phyloP scores from a whole-genome alignment of 2,797 vertebrate genomes.

The Emydoidea blandingii region DNA sequence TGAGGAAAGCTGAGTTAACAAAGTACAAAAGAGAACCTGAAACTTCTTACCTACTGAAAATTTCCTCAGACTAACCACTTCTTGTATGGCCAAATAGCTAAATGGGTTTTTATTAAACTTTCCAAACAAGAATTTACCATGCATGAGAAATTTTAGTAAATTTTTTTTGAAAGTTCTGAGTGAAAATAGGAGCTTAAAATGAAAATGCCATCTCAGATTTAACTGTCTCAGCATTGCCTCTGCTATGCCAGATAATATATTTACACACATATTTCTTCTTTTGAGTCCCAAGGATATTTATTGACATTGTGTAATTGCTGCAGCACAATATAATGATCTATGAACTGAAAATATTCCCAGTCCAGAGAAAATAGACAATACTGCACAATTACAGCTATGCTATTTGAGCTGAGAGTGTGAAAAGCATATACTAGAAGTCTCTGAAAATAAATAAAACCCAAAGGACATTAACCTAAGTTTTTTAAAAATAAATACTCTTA shows the following conservation, averaged over 20 bases:
- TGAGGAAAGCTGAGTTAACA: not conserved
- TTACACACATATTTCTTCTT: accelerated
- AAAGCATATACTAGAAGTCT: not conserved
- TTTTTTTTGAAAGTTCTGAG: not conserved
- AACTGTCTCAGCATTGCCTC: not conserved
- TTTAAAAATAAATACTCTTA: slow-evolving; percentile 6
- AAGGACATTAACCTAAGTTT: not conserved
- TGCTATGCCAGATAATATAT: accelerated
- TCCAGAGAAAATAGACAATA: not conserved
- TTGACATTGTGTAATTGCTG: not conserved
- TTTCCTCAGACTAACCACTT: not conserved
- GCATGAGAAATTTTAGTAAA: not conserved
- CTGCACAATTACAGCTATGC: not conserved
- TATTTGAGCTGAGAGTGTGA: not conserved
- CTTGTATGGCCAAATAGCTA: not conserved
- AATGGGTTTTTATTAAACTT: not conserved
- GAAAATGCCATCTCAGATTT: accelerated
- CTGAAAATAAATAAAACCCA: not conserved
- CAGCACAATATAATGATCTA: not conserved
- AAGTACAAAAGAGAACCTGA: not conserved
- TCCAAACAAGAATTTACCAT: not conserved
- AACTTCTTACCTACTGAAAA: not conserved
- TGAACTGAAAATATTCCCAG: not conserved
- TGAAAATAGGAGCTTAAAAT: not conserved
- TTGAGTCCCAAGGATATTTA: not conserved